Conservation (phyloP, 2,888 invertebrate genomes). For the Rhagonycha fulva region DNA sequence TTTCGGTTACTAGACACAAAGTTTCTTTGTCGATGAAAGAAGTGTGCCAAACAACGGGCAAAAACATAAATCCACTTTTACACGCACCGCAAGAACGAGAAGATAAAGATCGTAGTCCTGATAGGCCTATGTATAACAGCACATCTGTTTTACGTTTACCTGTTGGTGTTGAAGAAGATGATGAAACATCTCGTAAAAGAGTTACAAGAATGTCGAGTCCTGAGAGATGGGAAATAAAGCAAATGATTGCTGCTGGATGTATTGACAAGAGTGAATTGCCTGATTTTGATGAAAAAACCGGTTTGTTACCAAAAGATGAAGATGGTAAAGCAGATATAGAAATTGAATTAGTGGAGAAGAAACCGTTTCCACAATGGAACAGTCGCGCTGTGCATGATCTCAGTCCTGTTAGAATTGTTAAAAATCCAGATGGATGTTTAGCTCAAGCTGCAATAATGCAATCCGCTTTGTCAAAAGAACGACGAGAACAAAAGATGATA, state of each 20-base stretch:
- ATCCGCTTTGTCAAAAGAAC: constrained; percentile 94
- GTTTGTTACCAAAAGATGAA: constrained; percentile 86
- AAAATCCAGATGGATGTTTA: constrained; percentile 98
- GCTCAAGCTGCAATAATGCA: constrained; percentile 99
- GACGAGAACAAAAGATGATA: constrained; percentile 95
- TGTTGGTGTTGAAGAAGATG: constrained; percentile 84
- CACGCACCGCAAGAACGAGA: constrained; percentile 67
- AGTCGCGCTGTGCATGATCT: constrained; percentile 90
- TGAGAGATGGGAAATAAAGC: constrained; percentile 97
- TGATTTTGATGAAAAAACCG: constrained; percentile 97
- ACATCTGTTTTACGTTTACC: no score
- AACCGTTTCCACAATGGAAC: constrained; percentile 94
- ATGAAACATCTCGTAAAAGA: constrained; percentile 79
- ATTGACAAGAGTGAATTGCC: constrained; percentile 93
- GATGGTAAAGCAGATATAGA: constrained; percentile 96
- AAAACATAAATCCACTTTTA: constrained; percentile 88
- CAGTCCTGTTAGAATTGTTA: constrained; percentile 93
- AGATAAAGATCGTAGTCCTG: constrained; percentile 89
- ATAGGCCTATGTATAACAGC: constrained; percentile 72
- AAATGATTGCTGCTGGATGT: constrained; percentile 91
- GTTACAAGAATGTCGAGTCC: constrained; percentile 94
- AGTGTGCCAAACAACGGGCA: constrained; percentile 93
- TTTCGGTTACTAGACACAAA: constrained; percentile 90
- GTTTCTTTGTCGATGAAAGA: constrained; percentile 97
- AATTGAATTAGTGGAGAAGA: constrained; percentile 98